These are phyloP conservation scores for Nasonia oneida DNA, from an alignment of 2,888 invertebrate genomes.

Conservation along the genomic window DNA sequence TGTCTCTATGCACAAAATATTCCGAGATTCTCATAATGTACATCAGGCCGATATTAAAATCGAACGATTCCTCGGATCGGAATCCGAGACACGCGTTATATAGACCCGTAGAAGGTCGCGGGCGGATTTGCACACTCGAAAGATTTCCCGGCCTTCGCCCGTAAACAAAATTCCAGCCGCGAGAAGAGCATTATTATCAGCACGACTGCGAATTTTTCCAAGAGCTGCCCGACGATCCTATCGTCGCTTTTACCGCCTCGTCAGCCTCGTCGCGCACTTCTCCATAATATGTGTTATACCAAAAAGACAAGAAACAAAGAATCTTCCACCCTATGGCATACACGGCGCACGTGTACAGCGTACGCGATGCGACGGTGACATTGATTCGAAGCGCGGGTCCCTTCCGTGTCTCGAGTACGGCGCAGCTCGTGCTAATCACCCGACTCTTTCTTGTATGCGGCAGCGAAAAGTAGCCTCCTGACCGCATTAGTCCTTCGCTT, in stretches of 20 bases:
- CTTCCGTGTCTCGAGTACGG: neutral
- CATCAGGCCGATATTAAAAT: neutral
- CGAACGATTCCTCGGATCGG: neutral
- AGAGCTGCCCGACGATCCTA: neutral
- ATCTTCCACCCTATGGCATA: too few relatives aligned
- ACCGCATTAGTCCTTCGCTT: neutral
- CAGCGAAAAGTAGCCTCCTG: neutral
- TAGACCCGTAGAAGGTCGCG: neutral
- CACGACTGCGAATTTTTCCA: neutral
- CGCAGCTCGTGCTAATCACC: neutral
- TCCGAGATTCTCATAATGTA: neutral
- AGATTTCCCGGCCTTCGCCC: neutral
- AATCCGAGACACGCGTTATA: neutral
- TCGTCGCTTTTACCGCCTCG: too few relatives aligned
- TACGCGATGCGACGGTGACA: too few relatives aligned
- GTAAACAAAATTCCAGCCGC: slow-evolving; percentile 18
- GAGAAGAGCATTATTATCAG: neutral
- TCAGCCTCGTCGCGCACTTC: neutral
- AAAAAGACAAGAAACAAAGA: neutral
- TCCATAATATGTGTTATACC: neutral
- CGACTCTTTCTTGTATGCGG: neutral
- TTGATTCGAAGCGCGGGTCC: too few relatives aligned
- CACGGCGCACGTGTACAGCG: too few relatives aligned
- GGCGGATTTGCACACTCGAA: neutral
- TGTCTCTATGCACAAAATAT: neutral